Conservation (phyloP, 2,797 vertebrate genomes). For the Onychomys torridus region DNA sequence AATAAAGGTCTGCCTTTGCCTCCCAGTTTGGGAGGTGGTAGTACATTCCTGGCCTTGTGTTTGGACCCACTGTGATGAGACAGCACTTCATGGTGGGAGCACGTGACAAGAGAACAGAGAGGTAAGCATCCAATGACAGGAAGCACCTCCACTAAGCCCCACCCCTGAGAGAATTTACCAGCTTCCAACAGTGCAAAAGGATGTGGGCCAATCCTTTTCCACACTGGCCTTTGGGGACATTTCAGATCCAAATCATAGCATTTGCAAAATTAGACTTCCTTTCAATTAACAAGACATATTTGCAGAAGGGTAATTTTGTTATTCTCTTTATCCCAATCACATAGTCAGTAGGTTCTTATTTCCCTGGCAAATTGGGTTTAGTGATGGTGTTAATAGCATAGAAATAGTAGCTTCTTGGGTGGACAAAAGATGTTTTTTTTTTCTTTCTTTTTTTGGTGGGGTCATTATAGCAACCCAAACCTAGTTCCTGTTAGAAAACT, state of each 20-base stretch:
- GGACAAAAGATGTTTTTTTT: background rate
- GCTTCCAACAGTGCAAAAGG: background rate
- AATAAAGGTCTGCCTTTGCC: background rate
- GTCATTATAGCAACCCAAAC: background rate
- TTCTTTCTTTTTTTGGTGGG: too few relatives aligned
- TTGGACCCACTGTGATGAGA: background rate
- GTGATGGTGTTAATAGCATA: background rate
- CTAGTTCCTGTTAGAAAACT: background rate
- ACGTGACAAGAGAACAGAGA: background rate
- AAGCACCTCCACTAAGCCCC: background rate
- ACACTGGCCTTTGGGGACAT: background rate
- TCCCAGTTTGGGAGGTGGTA: background rate
- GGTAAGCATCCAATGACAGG: too few relatives aligned
- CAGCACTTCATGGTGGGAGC: background rate
- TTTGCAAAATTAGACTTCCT: constrained; percentile 1
- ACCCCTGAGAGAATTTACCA: background rate
- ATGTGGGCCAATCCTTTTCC: background rate
- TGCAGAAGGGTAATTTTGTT: background rate
- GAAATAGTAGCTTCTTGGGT: background rate
- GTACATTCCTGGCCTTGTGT: background rate
- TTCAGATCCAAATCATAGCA: background rate
- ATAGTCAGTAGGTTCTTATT: background rate
- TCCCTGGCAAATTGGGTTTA: background rate
- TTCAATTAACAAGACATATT: constrained; percentile 7
- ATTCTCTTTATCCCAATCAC: fast-evolving